Evolutionary conservation across 2,113 vertebrate species (phyloP).

Genomic region (Neopipo cinnamomea): DNA sequence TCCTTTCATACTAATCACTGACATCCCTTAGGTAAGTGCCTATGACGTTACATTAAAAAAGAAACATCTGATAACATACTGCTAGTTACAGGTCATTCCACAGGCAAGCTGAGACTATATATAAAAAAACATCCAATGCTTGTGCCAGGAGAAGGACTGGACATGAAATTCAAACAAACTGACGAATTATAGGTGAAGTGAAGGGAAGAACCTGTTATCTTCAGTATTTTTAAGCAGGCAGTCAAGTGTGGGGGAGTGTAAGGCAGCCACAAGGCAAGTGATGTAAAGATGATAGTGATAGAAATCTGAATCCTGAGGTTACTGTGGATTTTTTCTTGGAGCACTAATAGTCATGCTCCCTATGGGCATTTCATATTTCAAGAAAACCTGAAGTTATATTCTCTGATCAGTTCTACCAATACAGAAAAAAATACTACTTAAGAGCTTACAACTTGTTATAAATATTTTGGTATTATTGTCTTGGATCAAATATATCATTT

Average conservation of each 20-base stretch:
- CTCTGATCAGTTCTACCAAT: background rate
- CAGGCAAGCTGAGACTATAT: background rate
- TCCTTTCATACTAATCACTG: background rate
- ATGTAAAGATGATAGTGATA: rapidly evolving
- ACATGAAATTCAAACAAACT: background rate
- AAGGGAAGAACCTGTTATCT: background rate
- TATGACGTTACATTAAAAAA: background rate
- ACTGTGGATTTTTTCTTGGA: background rate
- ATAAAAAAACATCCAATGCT: background rate
- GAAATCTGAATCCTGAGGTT: background rate
- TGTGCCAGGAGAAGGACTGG: background rate
- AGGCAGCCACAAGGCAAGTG: background rate
- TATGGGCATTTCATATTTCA: background rate
- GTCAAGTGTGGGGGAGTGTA: background rate
- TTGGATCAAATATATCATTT: background rate
- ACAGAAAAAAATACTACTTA: background rate
- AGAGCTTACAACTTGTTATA: background rate
- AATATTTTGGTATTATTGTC: background rate
- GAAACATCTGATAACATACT: background rate
- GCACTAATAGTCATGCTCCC: background rate
- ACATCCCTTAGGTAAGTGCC: background rate
- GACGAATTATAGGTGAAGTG: background rate
- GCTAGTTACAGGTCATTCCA: background rate
- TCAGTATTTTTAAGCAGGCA: background rate
- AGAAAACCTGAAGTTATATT: background rate